phyloP scores from a whole-genome alignment of 2,797 vertebrate species.

The Agapornis canus region DNA sequence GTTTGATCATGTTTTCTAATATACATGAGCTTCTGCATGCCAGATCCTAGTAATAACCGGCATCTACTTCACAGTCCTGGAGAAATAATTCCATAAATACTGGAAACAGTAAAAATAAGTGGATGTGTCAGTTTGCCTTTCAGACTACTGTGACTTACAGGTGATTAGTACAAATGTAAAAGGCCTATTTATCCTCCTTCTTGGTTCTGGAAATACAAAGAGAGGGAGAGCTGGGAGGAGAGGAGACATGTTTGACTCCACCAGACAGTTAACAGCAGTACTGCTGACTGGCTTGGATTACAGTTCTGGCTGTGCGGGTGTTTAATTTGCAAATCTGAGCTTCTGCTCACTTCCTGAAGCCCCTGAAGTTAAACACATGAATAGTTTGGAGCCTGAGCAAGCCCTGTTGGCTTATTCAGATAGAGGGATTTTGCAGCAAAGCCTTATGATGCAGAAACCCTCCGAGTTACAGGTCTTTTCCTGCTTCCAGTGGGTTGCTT shows the following conservation, averaged over 20 bases:
- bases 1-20: slow-evolving; percentile 26
- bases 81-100: slow-evolving; percentile 34
- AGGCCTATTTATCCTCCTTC: background rate
- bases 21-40: slow-evolving; percentile 17
- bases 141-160: slow-evolving; percentile 10
- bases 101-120: slow-evolving; percentile 20
- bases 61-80: slow-evolving; percentile 35
- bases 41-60: slow-evolving; percentile 28
- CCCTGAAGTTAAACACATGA: background rate
- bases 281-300: background rate
- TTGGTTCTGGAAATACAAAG: background rate
- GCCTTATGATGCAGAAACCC: background rate
- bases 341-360: background rate
- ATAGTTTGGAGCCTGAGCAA: background rate
- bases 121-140: slow-evolving; percentile 37
- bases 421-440: background rate
- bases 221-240: background rate
- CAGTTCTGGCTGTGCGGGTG: background rate
- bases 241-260: background rate
- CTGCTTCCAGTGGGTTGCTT: background rate
- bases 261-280: background rate
- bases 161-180: background rate
- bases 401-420: background rate
- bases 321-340: background rate
- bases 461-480: background rate